These are phyloP conservation scores for Casuarius casuarius DNA, from an alignment of 2,113 vertebrate species.

Conservation along the genomic window DNA sequence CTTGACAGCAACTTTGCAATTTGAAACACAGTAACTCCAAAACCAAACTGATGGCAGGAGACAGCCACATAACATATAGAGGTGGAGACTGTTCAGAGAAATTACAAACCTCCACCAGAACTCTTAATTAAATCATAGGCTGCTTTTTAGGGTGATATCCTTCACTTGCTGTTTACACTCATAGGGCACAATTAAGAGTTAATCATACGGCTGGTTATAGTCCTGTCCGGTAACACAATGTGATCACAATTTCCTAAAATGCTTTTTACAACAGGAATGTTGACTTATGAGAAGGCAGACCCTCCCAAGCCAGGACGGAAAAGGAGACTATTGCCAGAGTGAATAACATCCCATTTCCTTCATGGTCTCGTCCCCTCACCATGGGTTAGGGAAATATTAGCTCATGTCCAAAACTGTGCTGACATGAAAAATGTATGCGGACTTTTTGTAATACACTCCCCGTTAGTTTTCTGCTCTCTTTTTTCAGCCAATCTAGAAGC, in stretches of 20 bases:
- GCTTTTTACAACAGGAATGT: neutral
- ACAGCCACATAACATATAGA: neutral
- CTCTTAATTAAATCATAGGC: neutral
- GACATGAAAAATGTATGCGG: neutral
- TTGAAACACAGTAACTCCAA: neutral
- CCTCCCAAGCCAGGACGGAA: conserved; percentile 30
- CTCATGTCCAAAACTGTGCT: neutral
- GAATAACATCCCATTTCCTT: conserved; percentile 26
- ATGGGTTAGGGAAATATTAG: neutral
- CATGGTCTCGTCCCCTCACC: neutral
- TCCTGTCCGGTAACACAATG: neutral
- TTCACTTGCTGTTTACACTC: neutral
- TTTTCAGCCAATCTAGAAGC: neutral
- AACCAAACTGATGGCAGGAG: neutral
- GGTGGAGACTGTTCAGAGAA: neutral
- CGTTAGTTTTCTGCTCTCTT: neutral
- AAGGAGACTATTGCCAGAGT: conserved; percentile 11
- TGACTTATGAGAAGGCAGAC: conserved; percentile 1
- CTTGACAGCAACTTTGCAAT: neutral
- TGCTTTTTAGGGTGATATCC: neutral
- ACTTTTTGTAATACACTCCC: neutral
- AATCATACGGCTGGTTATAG: neutral
- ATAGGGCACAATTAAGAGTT: neutral
- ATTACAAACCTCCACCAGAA: neutral
- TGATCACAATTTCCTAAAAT: conserved; percentile 9